phyloP scores from a whole-genome alignment of 2,797 vertebrate genomes.

The Sebastes kiyomatsui region DNA sequence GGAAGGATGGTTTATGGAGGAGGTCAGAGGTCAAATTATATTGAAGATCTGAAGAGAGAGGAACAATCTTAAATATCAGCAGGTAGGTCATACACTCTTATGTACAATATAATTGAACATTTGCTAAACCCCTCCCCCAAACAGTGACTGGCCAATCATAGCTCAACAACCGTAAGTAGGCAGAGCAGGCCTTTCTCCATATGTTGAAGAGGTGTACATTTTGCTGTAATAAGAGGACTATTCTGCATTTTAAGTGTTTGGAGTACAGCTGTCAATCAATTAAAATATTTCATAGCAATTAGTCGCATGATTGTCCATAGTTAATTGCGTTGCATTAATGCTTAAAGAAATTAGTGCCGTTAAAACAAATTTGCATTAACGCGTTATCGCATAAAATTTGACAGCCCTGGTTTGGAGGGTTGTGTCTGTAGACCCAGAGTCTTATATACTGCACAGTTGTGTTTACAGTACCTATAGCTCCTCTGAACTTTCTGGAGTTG shows the following conservation, averaged over 20 bases:
- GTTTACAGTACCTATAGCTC: slow-evolving; percentile 84
- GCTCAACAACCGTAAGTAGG: not conserved
- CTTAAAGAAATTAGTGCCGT: no score
- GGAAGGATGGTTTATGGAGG: slow-evolving; percentile 85
- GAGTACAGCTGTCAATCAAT: no score
- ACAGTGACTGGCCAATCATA: not conserved
- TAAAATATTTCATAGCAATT: no score
- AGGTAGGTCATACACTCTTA: not conserved
- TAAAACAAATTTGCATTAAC: no score
- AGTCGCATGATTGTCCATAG: no score
- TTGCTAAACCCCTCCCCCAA: not conserved
- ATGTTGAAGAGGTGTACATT: not conserved
- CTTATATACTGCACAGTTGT: not conserved
- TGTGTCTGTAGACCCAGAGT: not conserved
- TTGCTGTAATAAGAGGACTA: not conserved
- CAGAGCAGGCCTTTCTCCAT: not conserved
- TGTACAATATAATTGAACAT: not conserved
- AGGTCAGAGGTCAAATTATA: slow-evolving; percentile 93
- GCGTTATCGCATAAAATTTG: no score
- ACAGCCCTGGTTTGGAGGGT: not conserved
- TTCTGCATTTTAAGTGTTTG: not conserved
- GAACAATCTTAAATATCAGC: not conserved
- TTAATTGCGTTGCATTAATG: no score
- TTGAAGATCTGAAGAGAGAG: slow-evolving; percentile 82
- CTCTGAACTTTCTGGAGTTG: slow-evolving; percentile 84